Percentiles rank a stretch among this genome's conserved stretches.
Evolutionary conservation across 2,113 vertebrate genomes (phyloP).

Genomic region (Motacilla alba): DNA sequence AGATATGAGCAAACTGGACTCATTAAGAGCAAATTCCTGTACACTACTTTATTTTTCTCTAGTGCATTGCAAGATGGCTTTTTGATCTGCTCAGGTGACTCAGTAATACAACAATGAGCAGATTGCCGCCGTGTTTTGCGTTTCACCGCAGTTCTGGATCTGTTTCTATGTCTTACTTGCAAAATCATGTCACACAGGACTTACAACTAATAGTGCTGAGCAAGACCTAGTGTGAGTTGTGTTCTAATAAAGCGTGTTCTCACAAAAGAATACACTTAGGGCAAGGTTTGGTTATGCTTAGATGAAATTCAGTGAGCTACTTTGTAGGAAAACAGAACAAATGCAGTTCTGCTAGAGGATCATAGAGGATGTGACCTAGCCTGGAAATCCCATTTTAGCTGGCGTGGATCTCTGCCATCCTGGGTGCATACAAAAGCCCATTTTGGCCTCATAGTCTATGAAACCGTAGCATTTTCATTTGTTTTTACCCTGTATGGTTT

Average conservation of each 20-base stretch:
- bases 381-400: background rate
- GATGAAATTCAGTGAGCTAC: background rate
- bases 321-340: background rate
- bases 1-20: background rate
- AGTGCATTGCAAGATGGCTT: background rate
- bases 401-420: background rate
- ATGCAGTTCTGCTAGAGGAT: background rate
- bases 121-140: background rate
- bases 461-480: background rate
- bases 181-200: background rate
- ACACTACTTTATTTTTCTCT: background rate
- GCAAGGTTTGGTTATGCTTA: background rate
- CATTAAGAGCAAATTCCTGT: background rate
- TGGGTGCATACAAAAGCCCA: background rate
- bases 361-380: background rate
- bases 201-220: background rate
- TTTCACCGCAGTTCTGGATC: rapidly evolving
- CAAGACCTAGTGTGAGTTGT: background rate
- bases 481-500: background rate
- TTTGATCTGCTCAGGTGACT: background rate
- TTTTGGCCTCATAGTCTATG: background rate
- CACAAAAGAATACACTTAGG: background rate
- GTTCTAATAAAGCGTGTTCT: background rate
- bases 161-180: background rate
- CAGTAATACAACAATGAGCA: background rate